Base-by-base conservation (phyloP, 2,113 vertebrate genomes). In the Silurus meridionalis region DNA sequence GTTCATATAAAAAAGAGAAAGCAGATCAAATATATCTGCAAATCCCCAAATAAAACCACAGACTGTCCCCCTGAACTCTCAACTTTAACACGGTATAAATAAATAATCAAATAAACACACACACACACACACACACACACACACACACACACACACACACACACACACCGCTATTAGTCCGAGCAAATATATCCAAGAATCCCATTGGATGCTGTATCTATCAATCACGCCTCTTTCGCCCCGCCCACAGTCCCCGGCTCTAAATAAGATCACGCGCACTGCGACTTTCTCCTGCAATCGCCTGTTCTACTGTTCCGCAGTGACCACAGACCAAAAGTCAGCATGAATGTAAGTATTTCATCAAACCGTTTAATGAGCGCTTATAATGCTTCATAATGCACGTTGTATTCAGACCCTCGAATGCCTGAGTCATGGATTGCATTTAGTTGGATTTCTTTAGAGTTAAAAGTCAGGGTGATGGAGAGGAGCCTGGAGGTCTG, bases 311-410 rank as follows among this genome's bases (percentile, higher is more conserved):
- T 37, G 37, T 23, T 4, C 58, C 2, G 4, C 53, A 75, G 66
- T 8, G 21, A 0, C 10, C 48, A 52, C 8, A 75, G 23, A 52
- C 46, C 1, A 50, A 53, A 66, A 53, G 64, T 60, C 50, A 66
- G 21, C 60, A 89, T 86, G 85, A 58, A 0, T n/a, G 88, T 89
- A 28, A 89, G 88, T 86, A 72, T 50, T 78, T 37, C 25, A 61
- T 67, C 37, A 63, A 58, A 23, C 21, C 28, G 21, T 67, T 37
- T 23, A 14, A 37, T 37, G 21, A 52, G 9, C 64, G 37, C 23
- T 63, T 78, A 23, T 72, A 13, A 37, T 7, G 9, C 28, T 77
- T 55, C 48, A 28, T 23, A 46, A 14, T 50, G 61, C 66, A 72
- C 19, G 67, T 5, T 1, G 48, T 5, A 28, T 4, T 15, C 4